These are phyloP conservation scores for Scaptodrosophila lebanonensis DNA, from an alignment of 1,140 invertebrate species.

Conservation along the genomic window DNA sequence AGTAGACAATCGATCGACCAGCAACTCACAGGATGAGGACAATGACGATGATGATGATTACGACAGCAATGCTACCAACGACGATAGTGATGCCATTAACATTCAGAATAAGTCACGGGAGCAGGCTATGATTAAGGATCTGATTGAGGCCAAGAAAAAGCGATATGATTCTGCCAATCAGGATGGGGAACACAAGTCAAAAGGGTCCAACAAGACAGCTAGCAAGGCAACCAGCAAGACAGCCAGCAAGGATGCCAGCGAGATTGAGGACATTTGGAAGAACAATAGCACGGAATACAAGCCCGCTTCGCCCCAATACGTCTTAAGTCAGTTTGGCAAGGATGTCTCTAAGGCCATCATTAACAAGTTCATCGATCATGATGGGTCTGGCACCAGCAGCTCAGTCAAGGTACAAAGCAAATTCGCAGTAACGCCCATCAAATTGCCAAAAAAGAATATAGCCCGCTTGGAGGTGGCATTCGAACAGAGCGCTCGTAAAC, in stretches of 20 bases:
- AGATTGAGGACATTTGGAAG: constrained; percentile 67
- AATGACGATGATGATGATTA: constrained; percentile 56
- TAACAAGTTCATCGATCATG: constrained; percentile 35
- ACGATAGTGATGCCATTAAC: constrained; percentile 24
- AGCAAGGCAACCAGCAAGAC: constrained; percentile 21
- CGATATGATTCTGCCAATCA: constrained; percentile 8
- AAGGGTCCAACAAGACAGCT: constrained; percentile 2
- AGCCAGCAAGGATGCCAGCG: constrained; percentile 10
- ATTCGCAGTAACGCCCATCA: constrained; percentile 51
- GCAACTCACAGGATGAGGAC: constrained; percentile 64
- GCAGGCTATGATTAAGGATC: constrained; percentile 36
- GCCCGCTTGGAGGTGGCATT: constrained; percentile 48
- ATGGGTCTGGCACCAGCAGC: neutral
- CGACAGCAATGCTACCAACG: constrained; percentile 30
- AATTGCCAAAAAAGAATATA: constrained; percentile 45
- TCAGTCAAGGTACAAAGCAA: constrained; percentile 52
- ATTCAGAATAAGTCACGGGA: constrained; percentile 11
- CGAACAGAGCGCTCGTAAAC: neutral
- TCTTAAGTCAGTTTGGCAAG: constrained; percentile 58
- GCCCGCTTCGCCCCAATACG: constrained; percentile 54
- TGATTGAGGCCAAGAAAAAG: constrained; percentile 50
- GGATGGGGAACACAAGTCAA: constrained; percentile 4
- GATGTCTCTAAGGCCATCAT: constrained; percentile 48
- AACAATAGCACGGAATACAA: constrained; percentile 59
- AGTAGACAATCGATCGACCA: constrained; percentile 58